phyloP scores from a whole-genome alignment of 2,888 invertebrate genomes.

The Pegoplata infirma region DNA sequence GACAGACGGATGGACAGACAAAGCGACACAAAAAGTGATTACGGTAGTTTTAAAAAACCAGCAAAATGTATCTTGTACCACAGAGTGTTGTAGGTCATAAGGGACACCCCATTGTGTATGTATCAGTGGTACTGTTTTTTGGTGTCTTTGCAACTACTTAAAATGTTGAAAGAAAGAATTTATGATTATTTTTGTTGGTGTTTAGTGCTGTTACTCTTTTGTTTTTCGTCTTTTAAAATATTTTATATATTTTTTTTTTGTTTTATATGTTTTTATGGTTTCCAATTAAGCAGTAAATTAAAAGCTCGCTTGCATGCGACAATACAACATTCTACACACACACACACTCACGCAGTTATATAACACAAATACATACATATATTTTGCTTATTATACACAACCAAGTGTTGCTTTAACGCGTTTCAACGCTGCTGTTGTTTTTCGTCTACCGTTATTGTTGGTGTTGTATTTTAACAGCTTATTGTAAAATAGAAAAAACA shows the following conservation, averaged over 20 bases:
- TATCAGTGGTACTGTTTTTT: constrained; percentile 30
- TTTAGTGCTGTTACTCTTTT: constrained; percentile 6
- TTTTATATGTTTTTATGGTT: constrained; percentile 54
- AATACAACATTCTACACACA: constrained; percentile 24
- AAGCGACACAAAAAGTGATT: too few species aligned
- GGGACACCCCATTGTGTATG: too few species aligned
- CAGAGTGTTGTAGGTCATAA: not conserved
- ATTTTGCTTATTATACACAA: constrained; percentile 13
- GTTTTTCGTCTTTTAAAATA: not conserved
- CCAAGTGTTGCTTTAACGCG: constrained; percentile 42
- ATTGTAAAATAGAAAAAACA: not conserved
- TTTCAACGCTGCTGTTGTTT: constrained; percentile 14
- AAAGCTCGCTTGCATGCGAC: constrained; percentile 59
- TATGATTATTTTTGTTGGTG: constrained; percentile 22
- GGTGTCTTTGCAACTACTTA: constrained; percentile 44
- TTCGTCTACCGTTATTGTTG: constrained; percentile 21
- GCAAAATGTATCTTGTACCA: too few species aligned
- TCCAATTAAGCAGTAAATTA: constrained; percentile 61
- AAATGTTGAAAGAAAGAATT: constrained; percentile 37
- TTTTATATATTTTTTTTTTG: constrained; percentile 5
- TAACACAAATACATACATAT: not conserved
- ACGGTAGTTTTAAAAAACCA: too few species aligned
- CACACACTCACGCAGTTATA: not conserved
- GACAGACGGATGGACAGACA: too few species aligned
- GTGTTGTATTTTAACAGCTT: constrained; percentile 16